Evolutionary conservation across 2,113 vertebrate species (phyloP).

Genomic region (Odontophorus gujanensis): DNA sequence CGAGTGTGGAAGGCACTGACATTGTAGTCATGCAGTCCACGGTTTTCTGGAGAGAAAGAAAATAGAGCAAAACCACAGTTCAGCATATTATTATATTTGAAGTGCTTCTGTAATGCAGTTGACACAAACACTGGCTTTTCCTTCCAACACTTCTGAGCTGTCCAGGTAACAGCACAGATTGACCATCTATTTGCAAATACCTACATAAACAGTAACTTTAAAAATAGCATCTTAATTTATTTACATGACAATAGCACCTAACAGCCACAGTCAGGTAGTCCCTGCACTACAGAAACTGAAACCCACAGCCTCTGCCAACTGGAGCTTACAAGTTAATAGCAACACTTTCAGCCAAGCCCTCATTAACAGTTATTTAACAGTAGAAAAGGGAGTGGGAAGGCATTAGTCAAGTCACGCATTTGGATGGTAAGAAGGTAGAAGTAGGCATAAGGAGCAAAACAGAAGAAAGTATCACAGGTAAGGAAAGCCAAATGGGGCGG

Average conservation of each 20-base stretch:
- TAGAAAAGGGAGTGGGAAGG: not conserved
- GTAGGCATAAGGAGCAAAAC: not conserved
- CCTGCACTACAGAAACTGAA: slow-evolving; percentile 11
- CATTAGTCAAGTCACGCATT: not conserved
- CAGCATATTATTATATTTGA: not conserved
- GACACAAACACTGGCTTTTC: not conserved
- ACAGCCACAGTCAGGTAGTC: not conserved
- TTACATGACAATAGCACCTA: not conserved
- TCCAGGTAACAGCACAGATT: not conserved
- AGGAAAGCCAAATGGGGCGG: not conserved
- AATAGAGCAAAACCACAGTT: slow-evolving; percentile 26
- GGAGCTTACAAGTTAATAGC: slow-evolving; percentile 1
- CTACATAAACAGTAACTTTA: not conserved
- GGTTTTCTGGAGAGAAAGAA: slow-evolving; percentile 87
- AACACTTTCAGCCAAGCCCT: not conserved
- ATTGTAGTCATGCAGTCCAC: slow-evolving; percentile 99
- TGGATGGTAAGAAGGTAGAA: not conserved
- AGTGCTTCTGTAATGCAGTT: not conserved
- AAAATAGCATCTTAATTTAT: not conserved
- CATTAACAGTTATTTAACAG: not conserved
- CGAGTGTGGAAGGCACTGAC: slow-evolving; percentile 98
- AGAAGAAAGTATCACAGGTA: not conserved
- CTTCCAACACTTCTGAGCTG: not conserved
- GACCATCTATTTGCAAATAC: not conserved
- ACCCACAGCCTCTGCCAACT: not conserved